phyloP scores from a whole-genome alignment of 2,113 vertebrate species.

The Recurvirostra avosetta region DNA sequence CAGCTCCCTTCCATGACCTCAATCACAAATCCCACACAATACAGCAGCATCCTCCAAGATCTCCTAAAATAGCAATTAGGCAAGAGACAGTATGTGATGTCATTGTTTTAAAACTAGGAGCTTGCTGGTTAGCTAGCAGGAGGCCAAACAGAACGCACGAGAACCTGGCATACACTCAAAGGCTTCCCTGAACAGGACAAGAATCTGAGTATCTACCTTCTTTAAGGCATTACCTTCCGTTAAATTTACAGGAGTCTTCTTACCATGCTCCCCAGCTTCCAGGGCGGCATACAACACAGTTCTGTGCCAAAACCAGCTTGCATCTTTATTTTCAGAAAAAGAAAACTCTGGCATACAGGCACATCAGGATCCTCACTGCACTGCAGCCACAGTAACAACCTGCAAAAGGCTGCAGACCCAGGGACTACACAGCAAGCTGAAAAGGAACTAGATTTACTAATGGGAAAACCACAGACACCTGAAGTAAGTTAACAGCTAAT shows the following conservation, averaged over 20 bases:
- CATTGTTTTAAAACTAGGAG: not conserved
- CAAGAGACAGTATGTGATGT: not conserved
- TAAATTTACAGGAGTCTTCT: not conserved
- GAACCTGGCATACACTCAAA: accelerated
- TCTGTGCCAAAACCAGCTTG: not conserved
- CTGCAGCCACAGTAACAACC: accelerated
- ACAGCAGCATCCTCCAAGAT: not conserved
- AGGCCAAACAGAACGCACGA: not conserved
- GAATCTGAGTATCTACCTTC: not conserved
- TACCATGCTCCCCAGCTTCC: not conserved
- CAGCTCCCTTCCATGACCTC: not conserved
- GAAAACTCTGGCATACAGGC: not conserved
- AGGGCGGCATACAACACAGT: accelerated
- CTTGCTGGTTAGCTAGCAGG: not conserved
- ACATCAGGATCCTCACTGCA: not conserved
- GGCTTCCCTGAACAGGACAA: not conserved
- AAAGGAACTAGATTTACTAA: not conserved
- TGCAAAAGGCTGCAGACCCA: not conserved
- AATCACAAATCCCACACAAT: not conserved
- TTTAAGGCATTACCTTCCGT: not conserved
- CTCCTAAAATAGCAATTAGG: not conserved
- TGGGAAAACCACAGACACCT: not conserved
- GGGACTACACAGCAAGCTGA: not conserved
- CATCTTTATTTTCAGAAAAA: not conserved
- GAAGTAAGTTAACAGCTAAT: not conserved